Evolutionary conservation across 2,797 vertebrate genomes (phyloP).

Genomic region (Oreonectes daqikongensis): DNA sequence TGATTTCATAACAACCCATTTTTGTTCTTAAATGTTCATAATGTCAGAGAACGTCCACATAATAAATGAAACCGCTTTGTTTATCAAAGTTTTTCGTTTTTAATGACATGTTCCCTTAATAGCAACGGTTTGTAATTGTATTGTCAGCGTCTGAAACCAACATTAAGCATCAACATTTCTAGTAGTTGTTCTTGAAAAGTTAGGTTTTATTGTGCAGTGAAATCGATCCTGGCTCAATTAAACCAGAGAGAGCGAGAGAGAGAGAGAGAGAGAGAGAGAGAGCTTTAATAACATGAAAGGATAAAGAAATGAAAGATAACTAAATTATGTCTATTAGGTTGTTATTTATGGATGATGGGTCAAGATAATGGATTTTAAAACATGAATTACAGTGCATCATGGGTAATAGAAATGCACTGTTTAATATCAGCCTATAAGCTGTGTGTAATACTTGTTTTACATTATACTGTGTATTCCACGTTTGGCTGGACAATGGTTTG

Average conservation of each 20-base stretch:
- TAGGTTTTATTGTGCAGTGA: slow-evolving; percentile 70
- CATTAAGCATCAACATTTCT: no score
- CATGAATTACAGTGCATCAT: slow-evolving; percentile 18
- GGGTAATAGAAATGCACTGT: slow-evolving; percentile 6
- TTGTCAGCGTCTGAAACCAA: no score
- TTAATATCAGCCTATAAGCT: slow-evolving; percentile 20
- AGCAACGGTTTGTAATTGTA: no score
- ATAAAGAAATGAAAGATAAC: slow-evolving; percentile 49
- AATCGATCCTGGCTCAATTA: slow-evolving; percentile 79
- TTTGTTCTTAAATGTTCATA: no score
- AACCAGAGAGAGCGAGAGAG: slow-evolving; percentile 44
- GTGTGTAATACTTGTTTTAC: neutral
- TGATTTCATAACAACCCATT: no score
- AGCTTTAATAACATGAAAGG: slow-evolving; percentile 70
- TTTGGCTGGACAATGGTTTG: neutral
- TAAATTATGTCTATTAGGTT: slow-evolving; percentile 33
- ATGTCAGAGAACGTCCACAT: no score
- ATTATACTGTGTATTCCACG: neutral
- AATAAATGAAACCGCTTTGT: no score
- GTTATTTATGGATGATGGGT: slow-evolving; percentile 42
- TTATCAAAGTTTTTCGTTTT: no score
- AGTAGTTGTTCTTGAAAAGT: no score
- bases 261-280: slow-evolving; percentile 51
- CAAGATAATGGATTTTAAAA: slow-evolving; percentile 23
- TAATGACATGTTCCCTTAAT: no score